Percentiles rank a stretch among this genome's conserved stretches.
phyloP scores from a whole-genome alignment of 2,888 invertebrate genomes.

The Altica lythri region DNA sequence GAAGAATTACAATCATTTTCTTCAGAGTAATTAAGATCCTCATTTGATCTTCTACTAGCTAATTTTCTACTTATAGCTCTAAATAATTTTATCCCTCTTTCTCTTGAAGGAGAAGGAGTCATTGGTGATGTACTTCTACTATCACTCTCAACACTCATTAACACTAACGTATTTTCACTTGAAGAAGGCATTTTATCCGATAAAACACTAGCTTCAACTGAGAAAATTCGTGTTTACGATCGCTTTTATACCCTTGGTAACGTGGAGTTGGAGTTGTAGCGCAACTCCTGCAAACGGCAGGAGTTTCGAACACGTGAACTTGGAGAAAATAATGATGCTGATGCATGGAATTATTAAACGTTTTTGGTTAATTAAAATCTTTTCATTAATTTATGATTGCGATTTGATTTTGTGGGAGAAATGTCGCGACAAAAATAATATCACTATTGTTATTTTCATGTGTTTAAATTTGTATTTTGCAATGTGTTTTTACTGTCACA shows the following conservation, averaged over 20 bases:
- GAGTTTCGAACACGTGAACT: slow-evolving; percentile 27
- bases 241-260: slow-evolving; percentile 48
- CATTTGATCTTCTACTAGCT: slow-evolving; percentile 60
- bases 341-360: too few species aligned
- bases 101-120: slow-evolving; percentile 63
- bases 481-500: too few species aligned
- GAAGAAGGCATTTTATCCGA: too few species aligned
- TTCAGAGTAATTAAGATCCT: slow-evolving; percentile 57
- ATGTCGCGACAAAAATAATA: too few species aligned
- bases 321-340: too few species aligned
- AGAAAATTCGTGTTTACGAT: slow-evolving; percentile 41
- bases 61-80: slow-evolving; percentile 69
- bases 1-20: slow-evolving; percentile 59
- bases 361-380: too few species aligned
- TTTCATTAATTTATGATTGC: too few species aligned
- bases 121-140: slow-evolving; percentile 55
- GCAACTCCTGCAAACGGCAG: slow-evolving; percentile 36
- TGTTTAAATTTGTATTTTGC: too few species aligned
- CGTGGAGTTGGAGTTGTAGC: slow-evolving; percentile 44
- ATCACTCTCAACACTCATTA: slow-evolving; percentile 44
- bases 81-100: slow-evolving; percentile 67
- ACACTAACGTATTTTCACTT: slow-evolving; percentile 42
- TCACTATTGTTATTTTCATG: too few species aligned
- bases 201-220: slow-evolving; percentile 8
- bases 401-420: too few species aligned